Percentiles rank a stretch among this genome's conserved stretches.
phyloP scores from a whole-genome alignment of 2,113 vertebrate genomes.

The Megaceryle torquata region DNA sequence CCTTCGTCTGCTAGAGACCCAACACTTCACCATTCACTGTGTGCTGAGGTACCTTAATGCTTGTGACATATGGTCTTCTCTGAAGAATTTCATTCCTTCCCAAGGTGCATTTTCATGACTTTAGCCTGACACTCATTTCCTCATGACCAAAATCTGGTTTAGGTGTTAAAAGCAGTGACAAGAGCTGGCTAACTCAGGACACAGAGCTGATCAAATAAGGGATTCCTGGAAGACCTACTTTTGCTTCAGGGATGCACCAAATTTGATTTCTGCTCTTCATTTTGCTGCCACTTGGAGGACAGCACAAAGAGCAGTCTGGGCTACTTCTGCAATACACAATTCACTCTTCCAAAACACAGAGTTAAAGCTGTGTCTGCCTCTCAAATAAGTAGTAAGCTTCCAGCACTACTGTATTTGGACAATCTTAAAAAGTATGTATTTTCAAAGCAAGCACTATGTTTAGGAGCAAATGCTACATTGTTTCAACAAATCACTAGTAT shows the following conservation, averaged over 20 bases:
- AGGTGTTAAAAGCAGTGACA: too few relatives aligned
- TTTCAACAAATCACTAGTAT: not conserved
- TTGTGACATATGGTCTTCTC: not conserved
- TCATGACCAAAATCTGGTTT: not conserved
- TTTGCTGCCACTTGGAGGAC: not conserved
- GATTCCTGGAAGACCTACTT: not conserved
- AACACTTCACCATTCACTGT: rapidly evolving
- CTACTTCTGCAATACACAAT: not conserved
- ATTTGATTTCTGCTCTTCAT: not conserved
- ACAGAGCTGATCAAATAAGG: not conserved
- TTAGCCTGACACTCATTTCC: not conserved
- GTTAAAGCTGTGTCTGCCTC: not conserved
- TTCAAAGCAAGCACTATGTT: not conserved
- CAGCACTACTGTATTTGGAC: not conserved
- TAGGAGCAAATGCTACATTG: not conserved
- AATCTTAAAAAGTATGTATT: not conserved
- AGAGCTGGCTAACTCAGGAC: not conserved
- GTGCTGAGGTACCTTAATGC: not conserved
- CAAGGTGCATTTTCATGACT: not conserved
- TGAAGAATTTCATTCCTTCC: not conserved
- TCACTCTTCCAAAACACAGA: not conserved
- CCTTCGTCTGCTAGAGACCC: not conserved
- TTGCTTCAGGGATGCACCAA: not conserved
- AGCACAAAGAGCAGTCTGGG: not conserved
- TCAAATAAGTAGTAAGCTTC: not conserved